Evolutionary conservation across 2,113 vertebrate genomes (phyloP), one percentile per base, ranked within the genome.

Genomic region (Mungos mungo): DNA sequence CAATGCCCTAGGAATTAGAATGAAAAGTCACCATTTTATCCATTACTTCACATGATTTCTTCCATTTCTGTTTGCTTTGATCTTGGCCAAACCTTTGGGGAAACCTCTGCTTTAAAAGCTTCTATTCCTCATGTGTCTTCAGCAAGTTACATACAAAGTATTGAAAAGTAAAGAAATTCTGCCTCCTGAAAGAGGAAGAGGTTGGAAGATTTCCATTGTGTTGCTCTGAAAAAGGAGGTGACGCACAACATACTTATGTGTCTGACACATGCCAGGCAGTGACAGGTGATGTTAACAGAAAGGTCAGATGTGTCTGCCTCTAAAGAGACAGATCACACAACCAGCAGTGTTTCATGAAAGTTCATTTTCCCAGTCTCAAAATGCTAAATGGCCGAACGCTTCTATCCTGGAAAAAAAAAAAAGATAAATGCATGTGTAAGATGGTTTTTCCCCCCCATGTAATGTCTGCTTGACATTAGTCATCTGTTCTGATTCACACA

Each of bases 401-500:
- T 98, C 57, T 89, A 27, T 82, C 97, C 82, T 72, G 93, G 96
- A 89, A 92, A 98, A 97, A 57, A 54, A 97, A 57, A 98, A 94
- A 95, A 96, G 80, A 98, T 97, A 97, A 98, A 98, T 96, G 95
- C 96, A 96, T 94, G 57, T 35, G 50, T 88, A 91, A 68, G 33
- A 7, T 38, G 45, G 21, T 23, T 77, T 97, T 41, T 95, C 21
- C 94, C 94, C 14, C 85, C 95, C 83, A 95, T 96, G 81, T 97
- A 97, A 52, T 21, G 76, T 79, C 76, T 33, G 95, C 98, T 98
- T 94, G 93, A 96, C 91, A 96, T 98, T 98, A 98, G 95, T 98
- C 98, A 98, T 98, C 97, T 96, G 86, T 97, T 98, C 97, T 98
- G 98, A 98, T 98, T 99, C 98, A 98, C 97, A 97, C 35, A 97